Conservation (phyloP, 1,140 invertebrate genomes). For the Asobara japonica region DNA sequence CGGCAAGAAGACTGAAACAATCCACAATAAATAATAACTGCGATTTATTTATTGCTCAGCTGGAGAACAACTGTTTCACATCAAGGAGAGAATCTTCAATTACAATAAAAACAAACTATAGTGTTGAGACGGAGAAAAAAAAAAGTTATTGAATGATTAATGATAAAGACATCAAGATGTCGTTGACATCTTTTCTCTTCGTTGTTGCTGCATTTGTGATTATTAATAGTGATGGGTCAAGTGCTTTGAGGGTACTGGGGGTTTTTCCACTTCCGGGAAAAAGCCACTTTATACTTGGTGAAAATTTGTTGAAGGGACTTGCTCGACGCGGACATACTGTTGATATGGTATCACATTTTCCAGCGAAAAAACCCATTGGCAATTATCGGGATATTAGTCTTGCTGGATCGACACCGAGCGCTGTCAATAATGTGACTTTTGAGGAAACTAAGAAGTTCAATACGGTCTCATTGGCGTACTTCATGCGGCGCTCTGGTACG, state of each 20-base stretch:
- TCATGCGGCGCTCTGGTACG: not conserved
- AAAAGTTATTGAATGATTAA: too few relatives aligned
- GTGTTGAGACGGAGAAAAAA: too few relatives aligned
- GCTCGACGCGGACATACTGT: conserved; percentile 62
- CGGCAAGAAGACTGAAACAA: too few relatives aligned
- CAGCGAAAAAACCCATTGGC: conserved; percentile 45
- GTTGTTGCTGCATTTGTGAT: not conserved
- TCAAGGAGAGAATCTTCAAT: too few relatives aligned
- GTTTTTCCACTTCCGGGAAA: conserved; percentile 55
- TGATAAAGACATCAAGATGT: not conserved
- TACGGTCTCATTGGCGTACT: accelerated
- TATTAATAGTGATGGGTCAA: not conserved
- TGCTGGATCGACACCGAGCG: conserved; percentile 14
- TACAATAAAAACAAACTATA: too few relatives aligned
- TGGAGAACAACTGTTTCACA: too few relatives aligned
- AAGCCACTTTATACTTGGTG: conserved; percentile 60
- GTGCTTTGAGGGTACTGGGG: conserved; percentile 47
- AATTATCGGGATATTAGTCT: conserved; percentile 58
- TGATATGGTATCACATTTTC: conserved; percentile 59
- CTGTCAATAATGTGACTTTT: conserved; percentile 27
- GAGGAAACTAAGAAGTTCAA: not conserved
- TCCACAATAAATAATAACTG: too few relatives aligned
- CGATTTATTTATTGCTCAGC: too few relatives aligned
- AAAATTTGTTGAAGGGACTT: conserved; percentile 53
- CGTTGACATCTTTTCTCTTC: not conserved